Conservation (phyloP, 2,797 vertebrate genomes). For the Limosa lapponica region DNA sequence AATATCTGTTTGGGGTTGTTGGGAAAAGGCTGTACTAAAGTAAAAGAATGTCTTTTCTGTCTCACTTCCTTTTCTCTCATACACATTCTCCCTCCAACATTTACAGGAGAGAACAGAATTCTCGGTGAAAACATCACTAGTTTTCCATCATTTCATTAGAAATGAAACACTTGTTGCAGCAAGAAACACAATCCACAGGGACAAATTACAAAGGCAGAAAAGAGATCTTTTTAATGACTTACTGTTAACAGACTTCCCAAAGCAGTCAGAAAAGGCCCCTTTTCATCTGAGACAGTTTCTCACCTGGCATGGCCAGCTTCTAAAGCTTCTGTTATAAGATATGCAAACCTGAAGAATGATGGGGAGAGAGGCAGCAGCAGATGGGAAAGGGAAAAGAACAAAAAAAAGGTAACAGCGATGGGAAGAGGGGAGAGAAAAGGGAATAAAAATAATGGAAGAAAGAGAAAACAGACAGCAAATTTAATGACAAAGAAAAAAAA, state of each 20-base stretch:
- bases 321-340: constrained; percentile 68
- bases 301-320: constrained; percentile 56
- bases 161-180: constrained; percentile 41
- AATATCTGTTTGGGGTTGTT: not conserved
- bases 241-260: constrained; percentile 76
- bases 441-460: not conserved
- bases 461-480: not conserved
- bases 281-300: constrained; percentile 71
- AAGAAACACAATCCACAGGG: constrained; percentile 68
- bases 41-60: not conserved
- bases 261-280: constrained; percentile 57
- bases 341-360: constrained; percentile 53
- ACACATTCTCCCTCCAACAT: not conserved
- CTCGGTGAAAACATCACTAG: constrained; percentile 10
- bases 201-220: constrained; percentile 74
- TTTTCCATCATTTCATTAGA: constrained; percentile 51
- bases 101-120: not conserved
- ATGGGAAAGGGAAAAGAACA: constrained; percentile 43
- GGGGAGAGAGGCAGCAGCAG: not conserved
- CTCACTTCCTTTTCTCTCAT: not conserved
- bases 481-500: not conserved
- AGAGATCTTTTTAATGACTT: constrained; percentile 76
- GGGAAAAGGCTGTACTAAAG: not conserved
- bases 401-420: not conserved
- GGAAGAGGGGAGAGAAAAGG: not conserved